Evolutionary conservation across 1,140 invertebrate genomes (phyloP).

Genomic region (Aphis craccivora): DNA sequence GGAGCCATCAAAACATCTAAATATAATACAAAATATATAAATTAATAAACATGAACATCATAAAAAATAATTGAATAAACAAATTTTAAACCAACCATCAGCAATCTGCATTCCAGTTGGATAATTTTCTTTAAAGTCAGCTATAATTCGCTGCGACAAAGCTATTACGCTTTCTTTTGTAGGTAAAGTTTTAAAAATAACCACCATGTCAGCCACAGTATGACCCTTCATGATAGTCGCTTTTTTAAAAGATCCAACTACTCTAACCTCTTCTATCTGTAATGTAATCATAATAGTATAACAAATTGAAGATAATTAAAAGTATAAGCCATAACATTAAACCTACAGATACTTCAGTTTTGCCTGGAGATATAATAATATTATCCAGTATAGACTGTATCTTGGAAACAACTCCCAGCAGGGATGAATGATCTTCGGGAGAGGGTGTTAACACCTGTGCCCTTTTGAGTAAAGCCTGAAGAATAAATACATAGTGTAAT

Average conservation of each 20-base stretch:
- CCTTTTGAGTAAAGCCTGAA: conserved; percentile 88
- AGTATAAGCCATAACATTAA: conserved; percentile 50
- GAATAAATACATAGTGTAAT: conserved; percentile 66
- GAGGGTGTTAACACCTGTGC: conserved; percentile 90
- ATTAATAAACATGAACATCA: not conserved
- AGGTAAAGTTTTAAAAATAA: conserved; percentile 97
- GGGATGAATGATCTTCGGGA: conserved; percentile 85
- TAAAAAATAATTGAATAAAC: not conserved
- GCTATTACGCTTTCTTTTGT: conserved; percentile 88
- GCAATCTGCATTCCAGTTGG: conserved; percentile 42
- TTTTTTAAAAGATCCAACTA: conserved; percentile 98
- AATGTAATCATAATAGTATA: conserved; percentile 29
- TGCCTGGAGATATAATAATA: conserved; percentile 89
- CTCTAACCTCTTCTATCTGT: conserved; percentile 93
- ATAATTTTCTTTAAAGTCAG: conserved; percentile 45
- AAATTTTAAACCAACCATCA: conserved; percentile 1
- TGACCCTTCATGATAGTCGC: conserved; percentile 96
- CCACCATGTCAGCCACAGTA: conserved; percentile 95
- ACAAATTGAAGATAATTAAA: not conserved
- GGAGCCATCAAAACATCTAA: conserved; percentile 51
- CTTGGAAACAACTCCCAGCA: conserved; percentile 92
- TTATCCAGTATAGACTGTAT: conserved; percentile 92
- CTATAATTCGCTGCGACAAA: conserved; percentile 63
- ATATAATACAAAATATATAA: not conserved
- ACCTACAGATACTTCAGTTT: conserved; percentile 95